Base-by-base conservation (phyloP, 2,888 invertebrate genomes). In the Petrolisthes manimaculis region DNA sequence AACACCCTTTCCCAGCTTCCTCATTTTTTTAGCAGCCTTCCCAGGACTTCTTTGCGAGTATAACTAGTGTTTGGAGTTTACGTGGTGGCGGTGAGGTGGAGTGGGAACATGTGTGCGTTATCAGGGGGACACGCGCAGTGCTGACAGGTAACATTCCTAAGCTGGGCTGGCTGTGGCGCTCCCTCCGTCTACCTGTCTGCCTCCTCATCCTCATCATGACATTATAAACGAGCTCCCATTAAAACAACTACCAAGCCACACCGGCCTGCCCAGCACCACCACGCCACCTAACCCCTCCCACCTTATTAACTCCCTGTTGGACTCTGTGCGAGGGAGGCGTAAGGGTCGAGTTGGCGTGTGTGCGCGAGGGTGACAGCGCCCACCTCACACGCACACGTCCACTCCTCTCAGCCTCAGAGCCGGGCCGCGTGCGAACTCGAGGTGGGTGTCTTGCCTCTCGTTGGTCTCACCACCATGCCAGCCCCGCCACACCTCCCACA, bases 191-290 rank as follows among this genome's bases (percentile, higher is more conserved):
- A 89, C 89, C 89, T 89, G 89, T 88, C 88, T 82, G 74, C 69
- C 79, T 69, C 89, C 85, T 81, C 89, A 82, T 87, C 86, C 89
- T 88, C 89, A 89, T 89, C 89, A 89, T 88, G 88, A 88, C 89
- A 88, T 85, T 89, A 89, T 89, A 89, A 89, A 89, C 89, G 89
- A 89, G 89, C 80, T 88, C 89, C 88, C 89, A 89, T 89, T 89
- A 88, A 89, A 89, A 89, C 89, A 89, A 89, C 89, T 89, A 89
- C 89, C 89, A 89, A 89, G 87, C 89, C 87, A 84, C 89, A 82
- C 85, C 82, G 89, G 88, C 87, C 85, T 89, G 84, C 89, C 84
- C 88, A 77, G 83, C 83, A 74, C 88, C 87, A 67, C 83, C 84
- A 74, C 86, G 83, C 79, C 86, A 61, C 84, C 86, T 84, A 88